A percentile compares a stretch with the other conserved stretches of the same genome.
phyloP scores from a whole-genome alignment of 2,888 invertebrate genomes.

The Malacosoma neustria region DNA sequence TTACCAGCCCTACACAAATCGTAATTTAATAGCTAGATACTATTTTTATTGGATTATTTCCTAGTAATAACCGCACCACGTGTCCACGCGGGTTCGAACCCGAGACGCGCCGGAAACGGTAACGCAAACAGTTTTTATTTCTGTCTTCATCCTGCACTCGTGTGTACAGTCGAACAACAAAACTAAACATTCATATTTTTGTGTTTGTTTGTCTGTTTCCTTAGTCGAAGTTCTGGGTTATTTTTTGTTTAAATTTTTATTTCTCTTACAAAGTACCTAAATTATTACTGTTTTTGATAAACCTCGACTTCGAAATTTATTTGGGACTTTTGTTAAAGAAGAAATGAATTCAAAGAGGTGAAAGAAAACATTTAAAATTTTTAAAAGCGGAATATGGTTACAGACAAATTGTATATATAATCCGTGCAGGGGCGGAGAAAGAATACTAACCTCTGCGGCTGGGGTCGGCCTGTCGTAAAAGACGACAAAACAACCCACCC shows the following conservation, averaged over 20 bases:
- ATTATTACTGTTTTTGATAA: neutral
- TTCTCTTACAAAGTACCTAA: conserved; percentile 3
- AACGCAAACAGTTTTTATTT: conserved; percentile 74
- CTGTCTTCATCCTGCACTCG: conserved; percentile 51
- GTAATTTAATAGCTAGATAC: conserved; percentile 49
- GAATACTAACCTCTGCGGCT: too few relatives aligned
- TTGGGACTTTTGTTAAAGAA: too few relatives aligned
- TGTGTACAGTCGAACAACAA: conserved; percentile 17
- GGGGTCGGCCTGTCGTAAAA: too few relatives aligned
- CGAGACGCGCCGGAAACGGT: conserved; percentile 62
- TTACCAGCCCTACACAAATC: conserved; percentile 10
- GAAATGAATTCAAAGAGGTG: too few relatives aligned
- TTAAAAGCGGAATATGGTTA: too few relatives aligned
- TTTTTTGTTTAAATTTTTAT: conserved; percentile 1
- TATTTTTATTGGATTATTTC: conserved; percentile 68
- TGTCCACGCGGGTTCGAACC: conserved; percentile 47
- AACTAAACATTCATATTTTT: conserved; percentile 15
- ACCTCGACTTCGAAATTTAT: too few relatives aligned
- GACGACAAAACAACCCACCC: too few relatives aligned
- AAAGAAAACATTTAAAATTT: too few relatives aligned
- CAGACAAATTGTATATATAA: too few relatives aligned
- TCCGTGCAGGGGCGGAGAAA: too few relatives aligned
- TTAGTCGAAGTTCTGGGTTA: neutral
- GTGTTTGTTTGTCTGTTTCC: conserved; percentile 11
- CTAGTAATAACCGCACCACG: conserved; percentile 60